phyloP scores from a whole-genome alignment of 2,113 vertebrate genomes.

The Canis aureus region DNA sequence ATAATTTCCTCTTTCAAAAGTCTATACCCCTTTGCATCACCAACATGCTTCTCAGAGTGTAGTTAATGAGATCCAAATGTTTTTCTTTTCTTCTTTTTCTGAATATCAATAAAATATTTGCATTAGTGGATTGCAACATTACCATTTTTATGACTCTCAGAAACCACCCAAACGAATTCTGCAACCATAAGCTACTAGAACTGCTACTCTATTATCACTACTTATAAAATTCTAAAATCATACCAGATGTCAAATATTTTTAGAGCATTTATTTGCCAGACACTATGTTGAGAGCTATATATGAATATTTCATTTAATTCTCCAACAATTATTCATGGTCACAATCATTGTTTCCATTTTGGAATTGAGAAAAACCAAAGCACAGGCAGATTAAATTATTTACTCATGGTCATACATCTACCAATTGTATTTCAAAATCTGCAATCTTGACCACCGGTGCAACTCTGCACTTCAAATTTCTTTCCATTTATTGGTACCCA shows the following conservation, averaged over 20 bases:
- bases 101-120: not conserved
- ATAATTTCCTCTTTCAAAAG: not conserved
- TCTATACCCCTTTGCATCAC: not conserved
- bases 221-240: slow-evolving; percentile 11
- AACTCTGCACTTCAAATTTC: not conserved
- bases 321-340: not conserved
- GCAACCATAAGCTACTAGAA: not conserved
- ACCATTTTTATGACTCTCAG: not conserved
- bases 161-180: not conserved
- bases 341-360: not conserved
- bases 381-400: not conserved
- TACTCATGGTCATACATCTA: not conserved
- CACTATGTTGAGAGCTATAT: not conserved
- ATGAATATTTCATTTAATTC: not conserved
- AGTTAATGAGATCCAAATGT: not conserved
- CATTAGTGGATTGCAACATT: not conserved
- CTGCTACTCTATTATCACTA: not conserved
- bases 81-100: not conserved
- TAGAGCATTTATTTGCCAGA: not conserved
- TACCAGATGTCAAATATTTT: not conserved
- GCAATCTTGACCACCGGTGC: not conserved
- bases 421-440: not conserved
- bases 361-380: not conserved
- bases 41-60: not conserved
- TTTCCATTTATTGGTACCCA: not conserved